Percentiles rank a stretch among this genome's conserved stretches.
Conservation (phyloP, 2,888 invertebrate species). For the Stenurella melanura region DNA sequence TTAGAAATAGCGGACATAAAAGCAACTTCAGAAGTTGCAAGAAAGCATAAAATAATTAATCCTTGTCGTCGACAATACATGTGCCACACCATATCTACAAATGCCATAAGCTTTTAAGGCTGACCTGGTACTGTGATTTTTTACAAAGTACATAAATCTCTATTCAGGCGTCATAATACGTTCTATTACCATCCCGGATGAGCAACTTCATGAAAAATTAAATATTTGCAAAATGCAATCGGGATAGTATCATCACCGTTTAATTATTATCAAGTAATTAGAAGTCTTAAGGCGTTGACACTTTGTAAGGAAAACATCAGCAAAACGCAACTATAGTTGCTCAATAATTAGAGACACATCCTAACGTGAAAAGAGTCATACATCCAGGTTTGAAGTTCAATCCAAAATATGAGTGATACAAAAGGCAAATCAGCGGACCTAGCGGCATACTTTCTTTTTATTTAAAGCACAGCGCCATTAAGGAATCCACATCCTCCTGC, state of each 20-base stretch:
- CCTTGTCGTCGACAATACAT: constrained; percentile 94
- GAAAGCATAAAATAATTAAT: constrained; percentile 78
- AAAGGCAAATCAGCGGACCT: constrained; percentile 89
- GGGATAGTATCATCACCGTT: constrained; percentile 97
- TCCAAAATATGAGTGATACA: constrained; percentile 87
- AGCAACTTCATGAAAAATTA: constrained; percentile 83
- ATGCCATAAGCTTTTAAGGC: constrained; percentile 92
- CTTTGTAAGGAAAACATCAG: constrained; percentile 93
- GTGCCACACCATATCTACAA: constrained; percentile 93
- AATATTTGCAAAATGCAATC: constrained; percentile 92
- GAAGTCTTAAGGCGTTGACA: constrained; percentile 94
- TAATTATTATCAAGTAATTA: constrained; percentile 94
- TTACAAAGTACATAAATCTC: constrained; percentile 99
- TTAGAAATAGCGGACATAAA: constrained; percentile 92
- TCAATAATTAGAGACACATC: constrained; percentile 86
- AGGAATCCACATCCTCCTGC: constrained; percentile 84
- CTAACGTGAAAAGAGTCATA: constrained; percentile 85
- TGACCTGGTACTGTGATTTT: constrained; percentile 92
- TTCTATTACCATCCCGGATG: constrained; percentile 84
- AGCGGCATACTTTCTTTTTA: constrained; percentile 95
- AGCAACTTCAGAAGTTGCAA: constrained; percentile 80
- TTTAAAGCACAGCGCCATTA: constrained; percentile 82
- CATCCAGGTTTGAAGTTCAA: constrained; percentile 92
- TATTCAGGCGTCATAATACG: constrained; percentile 99
- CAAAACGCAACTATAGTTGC: constrained; percentile 86